Evolutionary conservation across 2,113 vertebrate species (phyloP).

Genomic region (Haemorhous mexicanus): DNA sequence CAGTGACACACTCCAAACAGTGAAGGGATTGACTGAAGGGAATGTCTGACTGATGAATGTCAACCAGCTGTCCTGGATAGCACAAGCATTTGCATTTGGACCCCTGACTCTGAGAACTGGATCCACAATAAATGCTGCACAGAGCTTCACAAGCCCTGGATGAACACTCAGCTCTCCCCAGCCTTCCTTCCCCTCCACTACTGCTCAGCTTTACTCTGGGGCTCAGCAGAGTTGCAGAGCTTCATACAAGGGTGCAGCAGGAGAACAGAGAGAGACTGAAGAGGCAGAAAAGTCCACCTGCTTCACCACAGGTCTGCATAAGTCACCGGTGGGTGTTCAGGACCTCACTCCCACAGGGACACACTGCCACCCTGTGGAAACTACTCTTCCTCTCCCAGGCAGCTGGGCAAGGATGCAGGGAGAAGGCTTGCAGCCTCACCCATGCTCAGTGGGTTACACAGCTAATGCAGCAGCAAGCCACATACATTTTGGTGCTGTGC

Average conservation of each 20-base stretch:
- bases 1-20: neutral
- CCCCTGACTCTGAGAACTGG: neutral
- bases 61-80: neutral
- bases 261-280: accelerated
- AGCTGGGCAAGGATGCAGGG: accelerated
- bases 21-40: neutral
- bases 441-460: neutral
- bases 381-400: neutral
- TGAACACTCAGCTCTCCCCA: accelerated
- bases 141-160: neutral
- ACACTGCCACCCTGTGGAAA: slow-evolving; percentile 61
- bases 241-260: neutral
- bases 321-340: neutral
- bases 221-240: neutral
- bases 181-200: neutral
- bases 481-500: neutral
- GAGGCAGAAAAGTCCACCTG: neutral
- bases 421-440: neutral
- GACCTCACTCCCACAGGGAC: neutral
- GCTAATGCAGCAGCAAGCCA: neutral
- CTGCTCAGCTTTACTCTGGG: neutral
- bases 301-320: neutral
- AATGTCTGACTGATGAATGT: accelerated
- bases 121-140: neutral
- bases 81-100: neutral